Percentiles rank a stretch among this genome's conserved stretches.
Evolutionary conservation across 2,797 vertebrate genomes (phyloP).

Genomic region (Pangasius macronema): DNA sequence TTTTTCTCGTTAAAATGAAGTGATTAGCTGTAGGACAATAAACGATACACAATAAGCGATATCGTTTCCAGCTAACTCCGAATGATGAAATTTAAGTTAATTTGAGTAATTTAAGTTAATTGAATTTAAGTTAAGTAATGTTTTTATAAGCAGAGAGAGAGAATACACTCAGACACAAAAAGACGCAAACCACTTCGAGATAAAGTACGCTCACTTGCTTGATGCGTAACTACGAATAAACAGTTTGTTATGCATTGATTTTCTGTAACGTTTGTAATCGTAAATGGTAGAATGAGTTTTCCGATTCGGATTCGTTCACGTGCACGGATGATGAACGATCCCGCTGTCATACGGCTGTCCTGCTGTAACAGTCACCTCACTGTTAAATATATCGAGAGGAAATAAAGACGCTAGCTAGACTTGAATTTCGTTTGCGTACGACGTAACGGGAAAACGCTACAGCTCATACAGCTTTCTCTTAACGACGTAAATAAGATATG

Average conservation of each 20-base stretch:
- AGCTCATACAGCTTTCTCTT: not conserved
- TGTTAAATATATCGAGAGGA: not conserved
- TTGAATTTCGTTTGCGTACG: not conserved
- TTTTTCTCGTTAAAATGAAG: not conserved
- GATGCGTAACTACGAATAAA: not conserved
- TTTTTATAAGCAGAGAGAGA: not conserved
- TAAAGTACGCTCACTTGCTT: not conserved
- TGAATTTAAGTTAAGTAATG: not conserved
- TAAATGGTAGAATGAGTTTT: not conserved
- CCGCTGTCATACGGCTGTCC: not conserved
- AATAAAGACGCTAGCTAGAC: not conserved
- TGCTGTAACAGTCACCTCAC: not conserved
- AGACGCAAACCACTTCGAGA: not conserved
- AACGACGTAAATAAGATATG: not conserved
- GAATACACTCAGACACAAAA: not conserved
- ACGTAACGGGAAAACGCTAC: not conserved
- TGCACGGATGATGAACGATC: not conserved
- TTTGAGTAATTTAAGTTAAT: too few relatives aligned
- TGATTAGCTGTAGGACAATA: too few relatives aligned
- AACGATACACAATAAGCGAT: not conserved
- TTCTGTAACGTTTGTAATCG: not conserved
- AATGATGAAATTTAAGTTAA: not conserved
- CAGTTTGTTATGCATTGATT: not conserved
- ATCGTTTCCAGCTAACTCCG: not conserved
- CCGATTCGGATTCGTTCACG: too few relatives aligned